phyloP scores from a whole-genome alignment of 2,113 vertebrate species.

The Aspiorhynchus laticeps region DNA sequence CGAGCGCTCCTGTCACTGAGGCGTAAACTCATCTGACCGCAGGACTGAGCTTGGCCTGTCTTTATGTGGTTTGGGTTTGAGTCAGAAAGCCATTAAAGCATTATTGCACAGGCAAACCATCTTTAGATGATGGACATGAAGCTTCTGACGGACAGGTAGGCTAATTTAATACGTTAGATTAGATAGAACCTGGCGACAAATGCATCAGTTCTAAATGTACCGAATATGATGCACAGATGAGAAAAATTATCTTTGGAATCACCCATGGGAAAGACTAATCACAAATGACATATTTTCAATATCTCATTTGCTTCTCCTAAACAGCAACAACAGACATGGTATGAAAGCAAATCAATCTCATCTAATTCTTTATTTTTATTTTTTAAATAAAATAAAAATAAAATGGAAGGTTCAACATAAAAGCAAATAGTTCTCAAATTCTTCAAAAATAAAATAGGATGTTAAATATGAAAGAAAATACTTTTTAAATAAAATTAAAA shows the following conservation, averaged over 20 bases:
- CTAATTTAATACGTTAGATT: too few species aligned
- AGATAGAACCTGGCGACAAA: too few species aligned
- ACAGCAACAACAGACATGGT: neutral
- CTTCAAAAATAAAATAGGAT: neutral
- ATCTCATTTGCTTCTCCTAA: neutral
- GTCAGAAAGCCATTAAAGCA: neutral
- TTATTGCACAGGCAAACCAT: neutral
- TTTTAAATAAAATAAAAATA: neutral
- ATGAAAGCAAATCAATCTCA: neutral
- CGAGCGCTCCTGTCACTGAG: constrained; percentile 42
- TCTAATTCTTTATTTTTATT: neutral
- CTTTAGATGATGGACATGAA: too few species aligned
- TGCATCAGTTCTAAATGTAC: too few species aligned
- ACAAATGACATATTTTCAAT: neutral
- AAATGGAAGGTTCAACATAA: neutral
- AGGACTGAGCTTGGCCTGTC: constrained; percentile 46
- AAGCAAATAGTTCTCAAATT: neutral
- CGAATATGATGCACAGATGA: neutral
- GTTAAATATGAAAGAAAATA: neutral
- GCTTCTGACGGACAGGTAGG: too few species aligned
- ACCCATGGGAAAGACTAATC: neutral
- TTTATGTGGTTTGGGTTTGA: neutral
- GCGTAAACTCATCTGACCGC: constrained; percentile 66
- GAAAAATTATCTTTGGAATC: neutral
- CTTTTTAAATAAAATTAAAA: neutral